These are phyloP conservation scores for Oryctes rhinoceros DNA, from an alignment of 1,140 invertebrate species.

Conservation along the genomic window DNA sequence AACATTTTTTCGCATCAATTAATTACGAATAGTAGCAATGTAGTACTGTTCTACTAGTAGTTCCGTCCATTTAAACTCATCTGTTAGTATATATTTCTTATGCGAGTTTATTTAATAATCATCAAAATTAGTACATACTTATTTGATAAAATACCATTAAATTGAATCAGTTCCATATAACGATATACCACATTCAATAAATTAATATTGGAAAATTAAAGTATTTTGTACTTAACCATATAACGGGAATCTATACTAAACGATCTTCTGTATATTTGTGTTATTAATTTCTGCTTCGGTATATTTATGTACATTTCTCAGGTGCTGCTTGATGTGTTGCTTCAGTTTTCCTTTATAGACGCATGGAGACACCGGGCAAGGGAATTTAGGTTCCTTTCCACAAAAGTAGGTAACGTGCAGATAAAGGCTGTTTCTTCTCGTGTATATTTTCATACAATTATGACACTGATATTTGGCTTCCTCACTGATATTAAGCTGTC, in stretches of 20 bases:
- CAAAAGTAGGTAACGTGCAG: slow-evolving; percentile 41
- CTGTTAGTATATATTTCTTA: no score
- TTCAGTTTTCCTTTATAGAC: slow-evolving; percentile 40
- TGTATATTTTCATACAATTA: slow-evolving; percentile 24
- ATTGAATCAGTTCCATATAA: no score
- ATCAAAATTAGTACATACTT: no score
- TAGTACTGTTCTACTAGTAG: no score
- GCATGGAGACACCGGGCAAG: slow-evolving; percentile 18
- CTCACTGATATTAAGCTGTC: neutral
- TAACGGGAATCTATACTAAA: neutral
- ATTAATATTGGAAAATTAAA: no score
- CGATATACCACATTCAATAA: no score
- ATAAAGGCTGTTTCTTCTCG: slow-evolving; percentile 33
- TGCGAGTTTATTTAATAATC: no score
- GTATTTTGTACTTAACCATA: no score
- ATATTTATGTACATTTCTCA: slow-evolving; percentile 33
- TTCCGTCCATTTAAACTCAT: no score
- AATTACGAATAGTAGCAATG: no score
- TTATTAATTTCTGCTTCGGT: slow-evolving; percentile 8
- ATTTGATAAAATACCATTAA: no score
- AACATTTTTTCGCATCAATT: no score
- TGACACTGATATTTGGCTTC: slow-evolving; percentile 13
- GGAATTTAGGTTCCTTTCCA: slow-evolving; percentile 44
- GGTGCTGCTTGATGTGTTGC: slow-evolving; percentile 37
- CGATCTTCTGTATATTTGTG: slow-evolving; percentile 10